A percentile compares a stretch with the other conserved stretches of the same genome.
Conservation (phyloP, 2,888 invertebrate genomes). For the Leucoma salicis region DNA sequence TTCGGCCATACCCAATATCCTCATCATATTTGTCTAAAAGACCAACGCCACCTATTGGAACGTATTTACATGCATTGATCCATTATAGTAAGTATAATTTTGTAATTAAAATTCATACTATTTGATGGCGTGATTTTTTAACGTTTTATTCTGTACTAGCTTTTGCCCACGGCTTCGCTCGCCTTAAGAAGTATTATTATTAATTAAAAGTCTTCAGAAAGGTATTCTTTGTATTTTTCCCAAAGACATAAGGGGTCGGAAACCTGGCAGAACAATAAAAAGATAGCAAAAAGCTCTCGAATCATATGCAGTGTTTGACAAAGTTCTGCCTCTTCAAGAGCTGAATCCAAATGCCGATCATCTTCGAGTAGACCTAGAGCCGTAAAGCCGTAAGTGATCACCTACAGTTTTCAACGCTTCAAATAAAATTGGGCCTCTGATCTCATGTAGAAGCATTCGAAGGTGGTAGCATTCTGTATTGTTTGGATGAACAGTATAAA, state of each 20-base stretch:
- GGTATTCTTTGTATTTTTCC: neutral
- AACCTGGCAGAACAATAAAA: neutral
- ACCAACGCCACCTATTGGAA: too few relatives aligned
- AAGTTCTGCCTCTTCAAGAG: neutral
- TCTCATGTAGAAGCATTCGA: neutral
- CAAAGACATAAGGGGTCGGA: neutral
- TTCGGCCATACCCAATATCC: too few relatives aligned
- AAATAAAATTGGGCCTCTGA: neutral
- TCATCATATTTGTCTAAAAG: too few relatives aligned
- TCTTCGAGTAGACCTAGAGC: conserved; percentile 1
- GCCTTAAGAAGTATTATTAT: too few relatives aligned
- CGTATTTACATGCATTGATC: too few relatives aligned
- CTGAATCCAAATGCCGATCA: neutral
- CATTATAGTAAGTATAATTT: too few relatives aligned
- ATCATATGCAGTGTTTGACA: neutral
- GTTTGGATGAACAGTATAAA: too few relatives aligned
- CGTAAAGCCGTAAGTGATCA: neutral
- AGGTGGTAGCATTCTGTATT: conserved; percentile 5
- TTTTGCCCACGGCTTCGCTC: too few relatives aligned
- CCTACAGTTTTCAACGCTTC: neutral
- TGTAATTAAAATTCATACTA: too few relatives aligned
- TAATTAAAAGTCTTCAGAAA: neutral
- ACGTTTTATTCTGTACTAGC: too few relatives aligned
- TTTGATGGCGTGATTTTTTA: too few relatives aligned
- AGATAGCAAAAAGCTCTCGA: neutral